Evolutionary conservation across 2,113 vertebrate species (phyloP).

Genomic region (Erinaceus europaeus): DNA sequence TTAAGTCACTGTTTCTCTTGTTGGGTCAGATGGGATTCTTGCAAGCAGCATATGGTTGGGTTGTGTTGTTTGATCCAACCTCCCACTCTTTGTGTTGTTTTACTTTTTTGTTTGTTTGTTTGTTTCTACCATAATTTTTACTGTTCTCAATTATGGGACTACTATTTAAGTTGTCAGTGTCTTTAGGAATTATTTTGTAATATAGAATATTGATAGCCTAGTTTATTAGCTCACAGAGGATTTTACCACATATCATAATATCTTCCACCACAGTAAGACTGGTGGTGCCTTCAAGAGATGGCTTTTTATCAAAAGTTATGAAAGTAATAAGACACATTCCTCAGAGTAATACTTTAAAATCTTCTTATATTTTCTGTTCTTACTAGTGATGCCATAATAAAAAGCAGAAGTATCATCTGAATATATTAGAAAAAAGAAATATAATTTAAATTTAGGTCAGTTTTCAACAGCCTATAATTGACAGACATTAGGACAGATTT

Average conservation of each 20-base stretch:
- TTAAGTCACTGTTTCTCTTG: too few relatives aligned
- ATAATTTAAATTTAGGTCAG: background rate
- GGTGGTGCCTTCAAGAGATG: background rate
- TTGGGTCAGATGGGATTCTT: too few relatives aligned
- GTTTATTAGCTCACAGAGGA: background rate
- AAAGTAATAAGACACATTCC: background rate
- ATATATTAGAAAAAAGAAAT: background rate
- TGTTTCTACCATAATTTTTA: slow-evolving; percentile 18
- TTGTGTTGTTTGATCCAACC: too few relatives aligned
- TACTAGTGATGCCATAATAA: background rate
- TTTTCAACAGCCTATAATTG: background rate
- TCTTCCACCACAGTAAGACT: background rate
- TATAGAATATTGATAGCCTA: slow-evolving; percentile 11
- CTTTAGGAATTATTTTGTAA: background rate
- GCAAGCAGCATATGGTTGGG: too few relatives aligned
- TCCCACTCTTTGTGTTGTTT: background rate
- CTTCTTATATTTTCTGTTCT: background rate
- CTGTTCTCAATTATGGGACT: background rate
- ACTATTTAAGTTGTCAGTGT: background rate
- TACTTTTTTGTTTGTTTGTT: background rate
- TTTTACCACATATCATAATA: slow-evolving; percentile 7
- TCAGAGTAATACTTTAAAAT: background rate
- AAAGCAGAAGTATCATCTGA: background rate
- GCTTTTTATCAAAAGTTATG: background rate
- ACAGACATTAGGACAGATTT: background rate